Evolutionary conservation across 1,140 invertebrate species (phyloP).

Genomic region (Bombus breviceps): DNA sequence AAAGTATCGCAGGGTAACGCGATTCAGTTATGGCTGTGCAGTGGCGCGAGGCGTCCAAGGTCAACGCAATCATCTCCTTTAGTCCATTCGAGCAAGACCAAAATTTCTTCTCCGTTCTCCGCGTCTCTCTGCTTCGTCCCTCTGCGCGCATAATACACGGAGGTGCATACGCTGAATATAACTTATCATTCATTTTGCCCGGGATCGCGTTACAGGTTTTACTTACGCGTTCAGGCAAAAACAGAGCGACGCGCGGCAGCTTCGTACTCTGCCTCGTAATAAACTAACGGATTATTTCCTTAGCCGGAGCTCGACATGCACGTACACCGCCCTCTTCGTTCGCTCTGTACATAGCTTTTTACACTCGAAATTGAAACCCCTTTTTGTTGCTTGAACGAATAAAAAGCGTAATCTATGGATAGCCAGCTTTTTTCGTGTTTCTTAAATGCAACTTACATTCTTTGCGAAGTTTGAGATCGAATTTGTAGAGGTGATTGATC

Average conservation of each 20-base stretch:
- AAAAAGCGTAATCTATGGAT: neutral
- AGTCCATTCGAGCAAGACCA: conserved; percentile 64
- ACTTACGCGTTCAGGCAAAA: conserved; percentile 53
- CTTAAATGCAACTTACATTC: neutral
- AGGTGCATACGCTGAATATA: neutral
- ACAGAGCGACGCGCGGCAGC: conserved; percentile 23
- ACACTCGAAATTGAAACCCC: conserved; percentile 1
- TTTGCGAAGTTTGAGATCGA: neutral
- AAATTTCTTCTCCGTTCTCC: conserved; percentile 47
- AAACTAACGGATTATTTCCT: conserved; percentile 64
- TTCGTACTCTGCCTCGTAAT: conserved; percentile 51
- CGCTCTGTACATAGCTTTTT: too few species aligned
- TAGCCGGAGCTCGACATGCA: conserved; percentile 4
- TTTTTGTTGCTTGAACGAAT: neutral
- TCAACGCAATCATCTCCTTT: conserved; percentile 70
- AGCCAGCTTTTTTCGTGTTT: neutral
- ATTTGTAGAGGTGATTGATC: neutral
- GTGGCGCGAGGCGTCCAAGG: conserved; percentile 68
- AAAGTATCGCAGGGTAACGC: conserved; percentile 64
- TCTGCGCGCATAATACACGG: conserved; percentile 10
- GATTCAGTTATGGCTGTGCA: conserved; percentile 62
- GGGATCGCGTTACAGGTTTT: conserved; percentile 40
- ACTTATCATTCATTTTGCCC: conserved; percentile 48
- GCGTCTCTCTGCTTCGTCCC: neutral
- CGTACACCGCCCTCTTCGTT: neutral